phyloP scores from a whole-genome alignment of 2,113 vertebrate genomes.

The Peromyscus leucopus region DNA sequence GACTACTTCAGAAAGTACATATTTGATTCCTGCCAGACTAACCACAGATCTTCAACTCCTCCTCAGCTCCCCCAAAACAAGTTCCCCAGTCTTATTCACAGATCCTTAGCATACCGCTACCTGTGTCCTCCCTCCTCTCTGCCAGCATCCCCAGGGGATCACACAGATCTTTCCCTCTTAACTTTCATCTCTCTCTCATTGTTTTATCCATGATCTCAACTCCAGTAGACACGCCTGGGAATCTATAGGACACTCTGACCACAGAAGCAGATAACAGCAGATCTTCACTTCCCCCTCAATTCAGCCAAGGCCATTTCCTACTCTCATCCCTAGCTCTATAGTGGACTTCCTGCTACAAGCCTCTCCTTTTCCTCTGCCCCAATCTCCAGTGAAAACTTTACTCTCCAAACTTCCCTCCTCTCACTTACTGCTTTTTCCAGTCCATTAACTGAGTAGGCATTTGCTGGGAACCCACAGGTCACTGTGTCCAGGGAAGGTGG shows the following conservation, averaged over 20 bases:
- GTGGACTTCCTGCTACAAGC: too few relatives aligned
- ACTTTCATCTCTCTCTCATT: not conserved
- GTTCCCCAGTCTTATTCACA: not conserved
- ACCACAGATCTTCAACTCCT: not conserved
- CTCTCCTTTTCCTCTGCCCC: not conserved
- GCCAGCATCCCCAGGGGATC: not conserved
- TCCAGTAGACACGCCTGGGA: not conserved
- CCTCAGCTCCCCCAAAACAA: not conserved
- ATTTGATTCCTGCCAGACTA: not conserved
- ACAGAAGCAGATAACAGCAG: not conserved
- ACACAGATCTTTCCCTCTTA: not conserved
- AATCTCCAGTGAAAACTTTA: not conserved
- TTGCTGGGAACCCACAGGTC: not conserved
- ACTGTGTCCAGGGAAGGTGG: not conserved
- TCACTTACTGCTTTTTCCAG: too few relatives aligned
- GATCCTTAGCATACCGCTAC: not conserved
- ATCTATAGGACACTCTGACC: not conserved
- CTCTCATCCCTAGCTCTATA: not conserved
- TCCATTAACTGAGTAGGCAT: not conserved
- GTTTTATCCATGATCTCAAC: not conserved
- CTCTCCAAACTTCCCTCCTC: not conserved
- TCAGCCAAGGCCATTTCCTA: not conserved
- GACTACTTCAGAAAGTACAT: not conserved
- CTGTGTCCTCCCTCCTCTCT: not conserved
- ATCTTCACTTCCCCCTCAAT: not conserved